Conservation (phyloP, 2,113 vertebrate species). For the Limanda limanda region DNA sequence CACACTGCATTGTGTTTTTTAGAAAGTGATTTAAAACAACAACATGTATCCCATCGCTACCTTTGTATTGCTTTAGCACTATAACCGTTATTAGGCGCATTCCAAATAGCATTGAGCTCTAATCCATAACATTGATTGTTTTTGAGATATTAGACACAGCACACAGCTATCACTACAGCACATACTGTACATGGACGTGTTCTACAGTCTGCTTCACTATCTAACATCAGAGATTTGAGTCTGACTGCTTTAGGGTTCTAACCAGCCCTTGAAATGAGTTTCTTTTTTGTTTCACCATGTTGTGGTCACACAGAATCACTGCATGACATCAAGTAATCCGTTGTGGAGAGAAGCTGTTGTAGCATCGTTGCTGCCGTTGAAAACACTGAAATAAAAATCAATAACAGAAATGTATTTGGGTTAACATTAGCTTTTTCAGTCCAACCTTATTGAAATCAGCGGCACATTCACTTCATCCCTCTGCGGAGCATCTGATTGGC, state of each 20-base stretch:
- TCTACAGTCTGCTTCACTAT: slow-evolving; percentile 7
- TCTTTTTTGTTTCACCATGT: not conserved
- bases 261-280: slow-evolving; percentile 64
- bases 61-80: slow-evolving; percentile 62
- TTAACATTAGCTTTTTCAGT: slow-evolving; percentile 33
- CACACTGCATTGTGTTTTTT: slow-evolving; percentile 9
- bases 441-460: slow-evolving; percentile 18
- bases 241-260: slow-evolving; percentile 21
- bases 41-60: slow-evolving; percentile 13
- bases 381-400: slow-evolving; percentile 39
- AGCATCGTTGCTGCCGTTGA: slow-evolving; percentile 4
- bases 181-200: slow-evolving; percentile 1
- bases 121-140: slow-evolving; percentile 17
- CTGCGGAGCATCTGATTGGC: slow-evolving; percentile 98
- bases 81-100: slow-evolving; percentile 27
- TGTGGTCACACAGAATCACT: slow-evolving; percentile 26
- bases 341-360: slow-evolving; percentile 26
- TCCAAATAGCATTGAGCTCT: slow-evolving; percentile 26
- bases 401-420: slow-evolving; percentile 42
- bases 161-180: slow-evolving; percentile 38
- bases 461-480: slow-evolving; percentile 91
- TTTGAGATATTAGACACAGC: slow-evolving; percentile 35
- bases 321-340: slow-evolving; percentile 49
- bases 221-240: slow-evolving; percentile 9
- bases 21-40: slow-evolving; percentile 13